A percentile compares a stretch with the other conserved stretches of the same genome.
phyloP scores from a whole-genome alignment of 2,797 vertebrate genomes.

The Poecilia wingei region DNA sequence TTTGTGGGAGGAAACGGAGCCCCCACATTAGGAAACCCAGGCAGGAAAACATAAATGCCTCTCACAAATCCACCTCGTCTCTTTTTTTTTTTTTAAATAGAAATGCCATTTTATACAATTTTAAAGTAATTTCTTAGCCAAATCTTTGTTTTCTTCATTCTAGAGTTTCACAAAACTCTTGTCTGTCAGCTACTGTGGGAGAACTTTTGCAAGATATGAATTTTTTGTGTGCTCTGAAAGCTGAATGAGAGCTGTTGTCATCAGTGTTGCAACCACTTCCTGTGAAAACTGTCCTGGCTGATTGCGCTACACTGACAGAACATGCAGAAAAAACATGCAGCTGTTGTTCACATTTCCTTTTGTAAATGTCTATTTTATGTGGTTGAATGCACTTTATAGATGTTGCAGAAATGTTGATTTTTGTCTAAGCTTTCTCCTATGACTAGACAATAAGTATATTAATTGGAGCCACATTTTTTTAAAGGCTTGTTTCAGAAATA shows the following conservation, averaged over 20 bases:
- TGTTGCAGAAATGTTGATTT: not conserved
- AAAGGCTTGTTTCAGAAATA: not conserved
- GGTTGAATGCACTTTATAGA: not conserved
- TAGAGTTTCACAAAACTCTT: not conserved
- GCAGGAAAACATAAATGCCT: not conserved
- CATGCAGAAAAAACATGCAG: constrained; percentile 28
- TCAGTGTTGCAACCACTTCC: constrained; percentile 72
- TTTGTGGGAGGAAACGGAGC: constrained; percentile 17
- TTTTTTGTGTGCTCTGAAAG: constrained; percentile 39
- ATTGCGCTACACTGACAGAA: constrained; percentile 44
- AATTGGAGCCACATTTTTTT: not conserved
- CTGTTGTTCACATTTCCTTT: constrained; percentile 55
- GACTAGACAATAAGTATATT: not conserved
- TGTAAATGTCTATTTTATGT: constrained; percentile 25
- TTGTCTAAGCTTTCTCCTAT: not conserved
- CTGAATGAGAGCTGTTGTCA: constrained; percentile 66
- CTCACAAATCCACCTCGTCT: not conserved
- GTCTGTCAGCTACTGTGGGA: not conserved
- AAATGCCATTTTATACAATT: too few species aligned
- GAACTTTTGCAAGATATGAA: constrained; percentile 22
- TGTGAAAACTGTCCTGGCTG: constrained; percentile 56
- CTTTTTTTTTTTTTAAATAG: fast-evolving
- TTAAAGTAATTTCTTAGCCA: not conserved
- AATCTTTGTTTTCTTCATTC: not conserved
- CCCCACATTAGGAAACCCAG: constrained; percentile 15